Evolutionary conservation across 1,140 invertebrate species (phyloP), one percentile per base, ranked within the genome.

Genomic region (Zaprionus africanus): DNA sequence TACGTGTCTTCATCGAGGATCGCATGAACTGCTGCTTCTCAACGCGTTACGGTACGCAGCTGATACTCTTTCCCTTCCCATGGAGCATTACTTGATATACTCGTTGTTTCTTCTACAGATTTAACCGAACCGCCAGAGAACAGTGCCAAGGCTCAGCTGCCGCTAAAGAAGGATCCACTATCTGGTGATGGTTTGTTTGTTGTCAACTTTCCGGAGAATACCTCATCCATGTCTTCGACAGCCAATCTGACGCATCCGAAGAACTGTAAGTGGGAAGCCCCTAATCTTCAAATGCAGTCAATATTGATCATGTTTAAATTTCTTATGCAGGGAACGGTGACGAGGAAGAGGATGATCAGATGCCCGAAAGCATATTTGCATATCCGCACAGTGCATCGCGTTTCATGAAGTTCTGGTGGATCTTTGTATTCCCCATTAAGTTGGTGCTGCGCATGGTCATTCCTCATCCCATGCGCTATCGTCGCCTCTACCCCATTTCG

Each of bases 401-500:
- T 0, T 15, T 82, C 1, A 93, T 88, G 28, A 94, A 94, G 78
- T 85, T 94, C n/a, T 95, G 95, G 94, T 98, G 96, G 94, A 51
- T 96, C 1, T 94, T 97, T 54, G 95, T 94, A 0, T 95, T 96
- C 95, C 95, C 97, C 0, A 91, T 98, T 0, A 96, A 94, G 71
- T 91, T 97, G 4, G 34, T 96, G 0, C 93, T 98, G 1, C 94
- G 93, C 17, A 74, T 94, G 12, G 96, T 96, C 0, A 95, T 98
- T 58, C 98, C 97, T 0, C 96, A 98, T 85, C 95, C 96, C 46
- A 93, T 95, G 74, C 94, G 92, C n/a, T 92, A 93, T 67, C 96
- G 96, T 77, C 95, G 94, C 41, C 94, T 95, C 58, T 98, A 96
- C 90, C 95, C 96, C 0, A 4, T 97, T 0, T 96, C 97, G 0